Percentiles rank a stretch among this genome's conserved stretches.
These are phyloP conservation scores for Megaceryle alcyon DNA, from an alignment of 2,797 vertebrate species.

Conservation along the genomic window DNA sequence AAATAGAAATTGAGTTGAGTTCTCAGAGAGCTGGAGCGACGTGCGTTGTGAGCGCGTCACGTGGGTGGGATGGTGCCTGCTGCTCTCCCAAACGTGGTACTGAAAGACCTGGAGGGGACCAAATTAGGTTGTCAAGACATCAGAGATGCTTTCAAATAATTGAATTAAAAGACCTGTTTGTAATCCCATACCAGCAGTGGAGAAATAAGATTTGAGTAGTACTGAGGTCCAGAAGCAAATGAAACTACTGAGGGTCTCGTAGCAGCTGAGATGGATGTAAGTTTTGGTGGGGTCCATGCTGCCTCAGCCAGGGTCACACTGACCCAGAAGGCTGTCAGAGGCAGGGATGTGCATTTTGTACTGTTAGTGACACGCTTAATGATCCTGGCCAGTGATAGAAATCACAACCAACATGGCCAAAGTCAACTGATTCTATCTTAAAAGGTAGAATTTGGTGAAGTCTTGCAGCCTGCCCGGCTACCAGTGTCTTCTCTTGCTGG, in stretches of 20 bases:
- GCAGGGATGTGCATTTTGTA: not conserved
- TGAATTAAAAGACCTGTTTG: not conserved
- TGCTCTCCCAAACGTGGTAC: not conserved
- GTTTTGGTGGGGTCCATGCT: not conserved
- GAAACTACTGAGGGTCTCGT: not conserved
- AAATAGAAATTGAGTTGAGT: not conserved
- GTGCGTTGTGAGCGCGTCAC: not conserved
- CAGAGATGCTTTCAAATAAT: not conserved
- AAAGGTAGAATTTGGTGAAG: not conserved
- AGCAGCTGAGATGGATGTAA: not conserved
- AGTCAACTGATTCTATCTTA: not conserved
- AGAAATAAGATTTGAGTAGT: not conserved
- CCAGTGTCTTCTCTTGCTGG: not conserved
- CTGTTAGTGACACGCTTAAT: fast-evolving
- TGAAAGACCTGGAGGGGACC: not conserved
- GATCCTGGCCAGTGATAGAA: not conserved
- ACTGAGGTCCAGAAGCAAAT: not conserved
- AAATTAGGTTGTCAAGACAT: not conserved
- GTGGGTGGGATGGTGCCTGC: not conserved
- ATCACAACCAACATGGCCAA: not conserved
- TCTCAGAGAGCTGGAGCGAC: not conserved
- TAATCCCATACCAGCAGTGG: not conserved
- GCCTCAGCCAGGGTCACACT: not conserved
- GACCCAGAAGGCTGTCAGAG: not conserved
- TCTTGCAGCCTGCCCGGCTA: not conserved